phyloP scores from a whole-genome alignment of 2,797 vertebrate genomes.

The Podarcis siculus region DNA sequence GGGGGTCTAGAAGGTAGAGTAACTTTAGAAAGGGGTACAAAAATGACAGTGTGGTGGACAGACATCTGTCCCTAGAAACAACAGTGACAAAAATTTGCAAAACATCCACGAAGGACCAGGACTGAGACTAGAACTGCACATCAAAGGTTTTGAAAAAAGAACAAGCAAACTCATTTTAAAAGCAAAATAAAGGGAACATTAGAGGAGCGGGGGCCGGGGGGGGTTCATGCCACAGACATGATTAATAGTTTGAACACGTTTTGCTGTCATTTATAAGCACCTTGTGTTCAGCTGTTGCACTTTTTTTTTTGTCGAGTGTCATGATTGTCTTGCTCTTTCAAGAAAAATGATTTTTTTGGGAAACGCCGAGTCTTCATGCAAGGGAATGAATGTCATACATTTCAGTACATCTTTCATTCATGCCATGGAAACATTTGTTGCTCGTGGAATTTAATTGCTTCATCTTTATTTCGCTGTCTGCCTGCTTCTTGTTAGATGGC shows the following conservation, averaged over 20 bases:
- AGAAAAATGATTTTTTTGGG: slow-evolving; percentile 23
- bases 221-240: neutral
- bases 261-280: slow-evolving; percentile 34
- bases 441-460: slow-evolving; percentile 59
- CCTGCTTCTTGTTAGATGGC: slow-evolving; percentile 31
- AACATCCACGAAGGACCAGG: neutral
- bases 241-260: slow-evolving; percentile 7
- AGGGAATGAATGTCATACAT: slow-evolving; percentile 62
- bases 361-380: slow-evolving; percentile 46
- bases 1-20: neutral
- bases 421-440: slow-evolving; percentile 48
- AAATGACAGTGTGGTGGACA: neutral
- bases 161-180: neutral
- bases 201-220: neutral
- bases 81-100: neutral
- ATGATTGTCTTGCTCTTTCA: slow-evolving; percentile 45
- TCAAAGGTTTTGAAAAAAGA: neutral
- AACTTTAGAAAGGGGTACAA: neutral
- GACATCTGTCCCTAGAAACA: neutral
- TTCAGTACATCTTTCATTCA: slow-evolving; percentile 56
- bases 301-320: slow-evolving; percentile 56
- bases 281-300: slow-evolving; percentile 46
- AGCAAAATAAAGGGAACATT: neutral
- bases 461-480: slow-evolving; percentile 53
- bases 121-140: neutral